Evolutionary conservation across 2,113 vertebrate genomes (phyloP).

Genomic region (Galbula dea): DNA sequence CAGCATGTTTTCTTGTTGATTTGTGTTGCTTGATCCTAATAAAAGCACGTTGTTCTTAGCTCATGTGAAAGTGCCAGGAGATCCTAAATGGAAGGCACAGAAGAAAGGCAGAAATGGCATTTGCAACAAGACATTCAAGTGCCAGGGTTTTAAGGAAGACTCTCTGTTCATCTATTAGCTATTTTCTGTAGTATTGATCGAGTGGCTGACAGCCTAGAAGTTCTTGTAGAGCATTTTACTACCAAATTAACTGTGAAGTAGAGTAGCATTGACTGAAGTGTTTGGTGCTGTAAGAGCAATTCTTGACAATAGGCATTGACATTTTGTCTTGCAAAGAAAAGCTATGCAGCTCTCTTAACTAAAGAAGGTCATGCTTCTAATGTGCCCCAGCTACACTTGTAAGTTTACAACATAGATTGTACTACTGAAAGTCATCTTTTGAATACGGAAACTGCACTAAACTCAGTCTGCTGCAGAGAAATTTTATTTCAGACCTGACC

Average conservation of each 20-base stretch:
- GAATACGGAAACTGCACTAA: constrained; percentile 58
- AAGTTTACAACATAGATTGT: constrained; percentile 39
- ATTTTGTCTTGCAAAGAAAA: constrained; percentile 50
- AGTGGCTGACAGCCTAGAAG: constrained; percentile 36
- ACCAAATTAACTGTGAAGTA: constrained; percentile 67
- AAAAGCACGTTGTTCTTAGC: background rate
- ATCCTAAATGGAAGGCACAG: constrained; percentile 16
- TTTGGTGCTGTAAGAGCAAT: constrained; percentile 58
- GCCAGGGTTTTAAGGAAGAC: background rate
- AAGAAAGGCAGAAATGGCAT: background rate
- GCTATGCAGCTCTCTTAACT: constrained; percentile 42
- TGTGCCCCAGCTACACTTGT: background rate
- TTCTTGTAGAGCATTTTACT: constrained; percentile 50
- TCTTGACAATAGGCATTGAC: constrained; percentile 53
- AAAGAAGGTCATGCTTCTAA: background rate
- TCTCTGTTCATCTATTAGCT: background rate
- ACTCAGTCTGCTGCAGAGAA: constrained; percentile 54
- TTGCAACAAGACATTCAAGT: background rate
- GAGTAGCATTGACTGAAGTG: constrained; percentile 62
- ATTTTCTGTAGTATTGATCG: constrained; percentile 15
- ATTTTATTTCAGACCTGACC: constrained; percentile 26
- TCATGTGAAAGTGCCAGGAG: constrained; percentile 40
- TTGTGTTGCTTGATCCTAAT: constrained; percentile 6
- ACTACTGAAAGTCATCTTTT: constrained; percentile 68
- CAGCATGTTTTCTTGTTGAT: constrained; percentile 13